Conservation (phyloP, 2,113 vertebrate genomes). For the Plecturocebus donacophilus region DNA sequence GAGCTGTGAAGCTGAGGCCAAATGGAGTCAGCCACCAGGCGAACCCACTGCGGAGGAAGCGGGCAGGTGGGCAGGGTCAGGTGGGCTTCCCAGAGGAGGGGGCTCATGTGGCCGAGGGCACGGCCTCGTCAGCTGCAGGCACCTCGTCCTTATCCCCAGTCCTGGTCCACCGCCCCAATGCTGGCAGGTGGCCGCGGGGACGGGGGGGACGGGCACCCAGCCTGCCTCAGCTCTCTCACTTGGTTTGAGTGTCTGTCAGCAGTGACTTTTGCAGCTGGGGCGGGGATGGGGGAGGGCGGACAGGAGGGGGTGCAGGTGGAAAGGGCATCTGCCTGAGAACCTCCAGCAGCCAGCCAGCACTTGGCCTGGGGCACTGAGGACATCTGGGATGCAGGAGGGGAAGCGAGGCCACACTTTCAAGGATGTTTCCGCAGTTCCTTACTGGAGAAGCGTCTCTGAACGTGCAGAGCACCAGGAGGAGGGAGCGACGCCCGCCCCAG, state of each 20-base stretch:
- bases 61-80: rapidly evolving
- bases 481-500: rapidly evolving
- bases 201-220: rapidly evolving
- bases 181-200: not conserved
- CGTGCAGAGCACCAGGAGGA: not conserved
- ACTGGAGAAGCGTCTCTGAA: not conserved
- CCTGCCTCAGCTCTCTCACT: not conserved
- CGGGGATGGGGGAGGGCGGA: rapidly evolving
- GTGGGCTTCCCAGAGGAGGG: not conserved
- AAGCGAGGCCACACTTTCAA: too few species aligned
- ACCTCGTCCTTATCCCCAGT: rapidly evolving
- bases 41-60: rapidly evolving
- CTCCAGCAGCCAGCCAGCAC: not conserved
- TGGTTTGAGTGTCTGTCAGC: not conserved
- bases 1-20: not conserved
- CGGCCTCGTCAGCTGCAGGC: rapidly evolving
- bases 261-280: not conserved
- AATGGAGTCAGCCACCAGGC: not conserved
- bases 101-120: rapidly evolving
- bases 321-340: conserved; percentile 2
- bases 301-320: not conserved
- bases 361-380: rapidly evolving
- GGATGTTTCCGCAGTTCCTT: too few species aligned
- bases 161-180: rapidly evolving
- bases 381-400: not conserved